These are phyloP conservation scores for Dryomyza anilis DNA, from an alignment of 2,888 invertebrate genomes.

Conservation along the genomic window DNA sequence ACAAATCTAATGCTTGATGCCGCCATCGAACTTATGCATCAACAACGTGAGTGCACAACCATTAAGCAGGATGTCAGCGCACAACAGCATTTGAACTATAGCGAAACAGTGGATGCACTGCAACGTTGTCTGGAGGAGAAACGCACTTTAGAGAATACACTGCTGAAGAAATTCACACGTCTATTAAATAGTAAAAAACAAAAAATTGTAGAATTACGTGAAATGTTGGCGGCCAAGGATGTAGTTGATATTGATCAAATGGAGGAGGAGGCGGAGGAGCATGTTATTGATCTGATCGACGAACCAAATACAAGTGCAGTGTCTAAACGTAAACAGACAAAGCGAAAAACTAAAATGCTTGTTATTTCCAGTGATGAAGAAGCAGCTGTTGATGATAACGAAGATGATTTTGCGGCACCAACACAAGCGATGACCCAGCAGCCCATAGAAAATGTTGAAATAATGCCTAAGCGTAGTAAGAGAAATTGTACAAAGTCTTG, in stretches of 20 bases:
- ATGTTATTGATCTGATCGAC: background rate
- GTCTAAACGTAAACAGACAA: background rate
- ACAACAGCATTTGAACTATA: slow-evolving; percentile 30
- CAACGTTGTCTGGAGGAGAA: slow-evolving; percentile 42
- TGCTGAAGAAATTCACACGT: slow-evolving; percentile 46
- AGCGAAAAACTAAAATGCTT: background rate
- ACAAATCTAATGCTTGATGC: slow-evolving; percentile 37
- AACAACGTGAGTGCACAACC: slow-evolving; percentile 4
- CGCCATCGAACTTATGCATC: slow-evolving; percentile 38
- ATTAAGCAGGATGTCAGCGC: slow-evolving; percentile 5
- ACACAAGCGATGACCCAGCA: slow-evolving; percentile 9
- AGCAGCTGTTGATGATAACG: background rate
- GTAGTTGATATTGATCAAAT: background rate
- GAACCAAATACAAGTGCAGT: slow-evolving; percentile 11
- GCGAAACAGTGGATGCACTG: slow-evolving; percentile 36
- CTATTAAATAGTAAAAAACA: slow-evolving; percentile 51
- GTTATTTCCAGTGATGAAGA: background rate
- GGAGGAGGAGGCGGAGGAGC: background rate
- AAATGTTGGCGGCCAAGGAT: background rate
- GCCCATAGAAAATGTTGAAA: background rate
- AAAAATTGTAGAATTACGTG: slow-evolving; percentile 46
- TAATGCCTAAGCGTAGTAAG: background rate
- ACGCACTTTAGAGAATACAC: slow-evolving; percentile 36
- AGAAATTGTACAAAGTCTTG: too few relatives aligned
- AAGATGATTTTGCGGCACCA: slow-evolving; percentile 3